Evolutionary conservation across 2,113 vertebrate species (phyloP).

Genomic region (Pomatostomus ruficeps): DNA sequence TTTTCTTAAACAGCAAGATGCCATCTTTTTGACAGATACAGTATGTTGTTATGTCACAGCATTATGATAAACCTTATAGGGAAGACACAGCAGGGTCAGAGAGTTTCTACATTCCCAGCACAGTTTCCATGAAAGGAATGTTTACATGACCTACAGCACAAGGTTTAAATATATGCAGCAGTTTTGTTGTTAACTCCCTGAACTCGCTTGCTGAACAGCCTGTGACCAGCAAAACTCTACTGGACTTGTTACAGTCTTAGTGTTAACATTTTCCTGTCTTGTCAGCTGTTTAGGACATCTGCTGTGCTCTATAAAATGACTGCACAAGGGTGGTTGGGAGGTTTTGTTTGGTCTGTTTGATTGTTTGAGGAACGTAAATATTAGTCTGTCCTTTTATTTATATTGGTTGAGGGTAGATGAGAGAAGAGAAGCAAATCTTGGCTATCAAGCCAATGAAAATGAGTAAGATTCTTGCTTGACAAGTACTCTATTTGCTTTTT

Average conservation of each 20-base stretch:
- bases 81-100: conserved; percentile 61
- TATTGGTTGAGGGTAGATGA: conserved; percentile 49
- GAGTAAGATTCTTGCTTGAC: conserved; percentile 2
- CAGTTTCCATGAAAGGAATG: conserved; percentile 71
- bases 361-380: conserved; percentile 43
- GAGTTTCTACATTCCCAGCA: conserved; percentile 69
- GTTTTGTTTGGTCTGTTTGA: conserved; percentile 66
- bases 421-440: conserved; percentile 13
- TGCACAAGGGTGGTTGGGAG: neutral
- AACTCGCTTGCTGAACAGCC: conserved; percentile 61
- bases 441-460: conserved; percentile 42
- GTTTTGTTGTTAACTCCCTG: conserved; percentile 74
- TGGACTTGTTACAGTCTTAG: conserved; percentile 26
- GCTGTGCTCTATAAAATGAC: conserved; percentile 56
- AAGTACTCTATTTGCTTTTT: neutral
- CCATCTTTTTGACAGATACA: conserved; percentile 70
- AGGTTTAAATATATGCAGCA: conserved; percentile 76
- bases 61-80: conserved; percentile 68
- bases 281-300: conserved; percentile 70
- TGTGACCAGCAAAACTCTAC: conserved; percentile 50
- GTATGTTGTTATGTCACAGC: conserved; percentile 62
- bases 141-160: conserved; percentile 69
- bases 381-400: conserved; percentile 59
- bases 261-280: conserved; percentile 48
- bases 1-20: conserved; percentile 64